Percentiles rank a stretch among this genome's conserved stretches.
Conservation (phyloP, 2,888 invertebrate species). For the Autographa gamma region DNA sequence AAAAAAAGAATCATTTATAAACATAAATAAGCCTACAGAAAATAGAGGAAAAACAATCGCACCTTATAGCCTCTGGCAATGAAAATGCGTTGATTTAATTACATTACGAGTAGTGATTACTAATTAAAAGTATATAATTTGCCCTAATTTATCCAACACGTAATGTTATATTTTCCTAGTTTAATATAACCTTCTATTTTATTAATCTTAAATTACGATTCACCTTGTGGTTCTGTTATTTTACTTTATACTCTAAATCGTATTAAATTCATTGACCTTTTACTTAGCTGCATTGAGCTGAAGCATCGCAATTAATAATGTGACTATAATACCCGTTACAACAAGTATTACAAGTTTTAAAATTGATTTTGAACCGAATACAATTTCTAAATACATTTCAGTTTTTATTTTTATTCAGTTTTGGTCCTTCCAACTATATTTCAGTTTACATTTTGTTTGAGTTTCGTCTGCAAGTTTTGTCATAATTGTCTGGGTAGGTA, state of each 20-base stretch:
- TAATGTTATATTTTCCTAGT: background rate
- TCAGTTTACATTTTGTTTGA: no score
- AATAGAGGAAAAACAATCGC: background rate
- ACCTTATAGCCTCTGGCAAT: background rate
- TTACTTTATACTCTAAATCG: slow-evolving; percentile 21
- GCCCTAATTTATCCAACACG: background rate
- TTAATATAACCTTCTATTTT: background rate
- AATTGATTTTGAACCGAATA: no score
- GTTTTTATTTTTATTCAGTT: no score
- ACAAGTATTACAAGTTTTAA: no score
- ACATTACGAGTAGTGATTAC: background rate
- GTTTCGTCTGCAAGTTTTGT: no score
- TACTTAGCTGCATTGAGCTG: slow-evolving; percentile 25
- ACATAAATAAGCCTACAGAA: no score
- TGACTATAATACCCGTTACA: no score
- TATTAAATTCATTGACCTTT: slow-evolving; percentile 35
- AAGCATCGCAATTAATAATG: slow-evolving; percentile 1
- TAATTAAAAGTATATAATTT: background rate
- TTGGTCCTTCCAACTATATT: no score
- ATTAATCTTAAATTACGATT: slow-evolving; percentile 17
- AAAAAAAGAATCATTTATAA: no score
- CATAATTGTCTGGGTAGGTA: no score
- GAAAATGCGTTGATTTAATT: background rate
- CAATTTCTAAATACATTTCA: no score
- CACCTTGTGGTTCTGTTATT: slow-evolving; percentile 41